phyloP scores from a whole-genome alignment of 1,140 invertebrate genomes.

The Melanaphis sacchari region DNA sequence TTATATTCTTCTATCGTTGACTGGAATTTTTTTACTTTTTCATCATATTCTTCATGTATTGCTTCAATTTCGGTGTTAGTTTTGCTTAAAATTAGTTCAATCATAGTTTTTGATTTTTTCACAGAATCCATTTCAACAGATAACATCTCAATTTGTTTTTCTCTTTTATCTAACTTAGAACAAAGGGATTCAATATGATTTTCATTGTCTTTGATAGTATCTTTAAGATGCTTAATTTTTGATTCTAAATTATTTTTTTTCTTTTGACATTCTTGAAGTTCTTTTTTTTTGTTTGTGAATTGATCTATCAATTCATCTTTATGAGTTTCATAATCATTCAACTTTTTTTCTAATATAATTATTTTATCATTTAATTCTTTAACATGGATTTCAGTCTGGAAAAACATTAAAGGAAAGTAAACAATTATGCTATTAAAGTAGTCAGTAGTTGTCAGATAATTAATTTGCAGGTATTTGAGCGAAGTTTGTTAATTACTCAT shows the following conservation, averaged over 20 bases:
- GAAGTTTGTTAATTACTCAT: background rate
- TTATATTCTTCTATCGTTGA: constrained; percentile 16
- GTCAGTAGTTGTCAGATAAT: background rate
- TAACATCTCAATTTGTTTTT: background rate
- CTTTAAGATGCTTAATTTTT: constrained; percentile 36
- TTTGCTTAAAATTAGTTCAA: constrained; percentile 53
- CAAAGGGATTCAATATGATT: constrained; percentile 12
- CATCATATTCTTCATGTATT: constrained; percentile 46
- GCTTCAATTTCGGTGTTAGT: constrained; percentile 52
- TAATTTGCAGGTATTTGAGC: background rate
- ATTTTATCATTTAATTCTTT: constrained; percentile 39
- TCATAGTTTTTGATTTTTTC: constrained; percentile 48
- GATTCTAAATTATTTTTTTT: constrained; percentile 32
- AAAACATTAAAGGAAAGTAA: background rate
- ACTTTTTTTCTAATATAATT: background rate
- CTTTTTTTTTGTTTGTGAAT: constrained; percentile 16
- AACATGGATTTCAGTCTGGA: constrained; percentile 18
- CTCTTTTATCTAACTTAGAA: constrained; percentile 24
- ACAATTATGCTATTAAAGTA: background rate
- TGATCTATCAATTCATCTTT: background rate
- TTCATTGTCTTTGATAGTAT: constrained; percentile 47
- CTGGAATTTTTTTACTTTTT: background rate
- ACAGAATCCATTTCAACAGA: constrained; percentile 27
- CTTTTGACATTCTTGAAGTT: constrained; percentile 29
- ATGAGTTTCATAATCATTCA: background rate